Evolutionary conservation across 2,888 invertebrate genomes (phyloP).

Genomic region (Mesorhabditis sp.): DNA sequence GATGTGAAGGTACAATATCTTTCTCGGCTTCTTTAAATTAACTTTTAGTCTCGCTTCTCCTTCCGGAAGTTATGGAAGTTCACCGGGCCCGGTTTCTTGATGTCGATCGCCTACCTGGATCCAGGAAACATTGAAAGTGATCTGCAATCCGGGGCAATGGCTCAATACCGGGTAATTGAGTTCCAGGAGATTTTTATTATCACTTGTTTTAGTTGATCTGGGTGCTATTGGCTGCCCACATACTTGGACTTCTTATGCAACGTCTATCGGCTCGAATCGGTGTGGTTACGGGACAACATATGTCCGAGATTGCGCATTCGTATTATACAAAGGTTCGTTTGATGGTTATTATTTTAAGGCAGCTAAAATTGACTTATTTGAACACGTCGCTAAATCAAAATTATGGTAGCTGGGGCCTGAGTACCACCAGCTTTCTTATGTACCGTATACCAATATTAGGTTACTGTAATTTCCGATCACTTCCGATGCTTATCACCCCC

Average conservation of each 20-base stretch:
- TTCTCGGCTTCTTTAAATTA: neutral
- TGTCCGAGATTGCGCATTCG: slow-evolving; percentile 64
- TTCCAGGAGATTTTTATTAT: neutral
- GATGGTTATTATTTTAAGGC: no score
- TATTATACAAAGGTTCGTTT: neutral
- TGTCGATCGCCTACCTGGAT: slow-evolving; percentile 86
- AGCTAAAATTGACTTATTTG: no score
- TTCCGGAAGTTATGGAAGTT: slow-evolving; percentile 85
- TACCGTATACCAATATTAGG: no score
- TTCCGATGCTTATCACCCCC: no score
- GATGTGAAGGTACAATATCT: neutral
- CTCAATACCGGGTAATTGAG: slow-evolving; percentile 70
- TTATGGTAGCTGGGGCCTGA: no score
- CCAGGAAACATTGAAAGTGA: slow-evolving; percentile 89
- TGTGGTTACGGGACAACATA: slow-evolving; percentile 78
- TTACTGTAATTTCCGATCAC: no score
- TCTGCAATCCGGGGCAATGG: slow-evolving; percentile 76
- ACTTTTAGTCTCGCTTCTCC: slow-evolving; percentile 57
- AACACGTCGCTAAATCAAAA: no score
- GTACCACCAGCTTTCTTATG: no score
- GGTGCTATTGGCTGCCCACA: slow-evolving; percentile 77
- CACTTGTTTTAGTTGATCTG: slow-evolving; percentile 67
- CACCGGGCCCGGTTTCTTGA: slow-evolving; percentile 84
- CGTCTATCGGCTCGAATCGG: slow-evolving; percentile 73
- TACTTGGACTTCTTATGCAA: slow-evolving; percentile 80